These are phyloP conservation scores for Poliocrania exsul DNA, from an alignment of 2,797 vertebrate species.

Conservation along the genomic window DNA sequence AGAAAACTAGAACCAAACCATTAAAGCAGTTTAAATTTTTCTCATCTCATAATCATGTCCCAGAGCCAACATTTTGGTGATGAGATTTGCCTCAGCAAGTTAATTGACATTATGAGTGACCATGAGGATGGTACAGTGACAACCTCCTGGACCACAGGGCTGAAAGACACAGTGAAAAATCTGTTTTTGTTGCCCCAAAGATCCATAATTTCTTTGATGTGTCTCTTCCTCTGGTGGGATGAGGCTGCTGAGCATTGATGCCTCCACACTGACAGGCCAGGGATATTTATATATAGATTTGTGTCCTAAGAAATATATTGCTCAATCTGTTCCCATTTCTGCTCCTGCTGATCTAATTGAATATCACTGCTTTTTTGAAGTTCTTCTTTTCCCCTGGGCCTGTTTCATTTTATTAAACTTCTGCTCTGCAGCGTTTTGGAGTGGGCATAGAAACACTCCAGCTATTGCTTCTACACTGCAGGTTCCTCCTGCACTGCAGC, in stretches of 20 bases:
- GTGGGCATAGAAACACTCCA: not conserved
- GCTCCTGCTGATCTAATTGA: not conserved
- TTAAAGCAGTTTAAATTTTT: not conserved
- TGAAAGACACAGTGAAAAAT: not conserved
- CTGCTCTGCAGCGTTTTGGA: not conserved
- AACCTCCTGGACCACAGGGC: not conserved
- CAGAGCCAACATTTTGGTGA: not conserved
- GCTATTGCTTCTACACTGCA: not conserved
- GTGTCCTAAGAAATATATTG: not conserved
- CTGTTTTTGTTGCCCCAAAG: not conserved
- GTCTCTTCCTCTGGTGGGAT: not conserved
- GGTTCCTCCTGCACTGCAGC: not conserved
- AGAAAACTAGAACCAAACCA: not conserved
- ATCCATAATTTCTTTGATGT: not conserved
- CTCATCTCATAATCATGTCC: not conserved
- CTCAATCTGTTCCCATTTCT: slow-evolving; percentile 11
- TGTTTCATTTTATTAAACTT: slow-evolving; percentile 26
- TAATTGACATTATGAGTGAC: not conserved
- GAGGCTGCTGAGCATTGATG: not conserved
- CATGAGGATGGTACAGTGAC: not conserved
- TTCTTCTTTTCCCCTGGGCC: not conserved
- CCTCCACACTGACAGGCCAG: not conserved
- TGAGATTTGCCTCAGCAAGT: not conserved
- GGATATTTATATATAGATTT: not conserved
- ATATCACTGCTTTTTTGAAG: not conserved